A percentile compares a stretch with the other conserved stretches of the same genome.
Conservation (phyloP, 2,888 invertebrate species). For the Parthenolecanium corni region DNA sequence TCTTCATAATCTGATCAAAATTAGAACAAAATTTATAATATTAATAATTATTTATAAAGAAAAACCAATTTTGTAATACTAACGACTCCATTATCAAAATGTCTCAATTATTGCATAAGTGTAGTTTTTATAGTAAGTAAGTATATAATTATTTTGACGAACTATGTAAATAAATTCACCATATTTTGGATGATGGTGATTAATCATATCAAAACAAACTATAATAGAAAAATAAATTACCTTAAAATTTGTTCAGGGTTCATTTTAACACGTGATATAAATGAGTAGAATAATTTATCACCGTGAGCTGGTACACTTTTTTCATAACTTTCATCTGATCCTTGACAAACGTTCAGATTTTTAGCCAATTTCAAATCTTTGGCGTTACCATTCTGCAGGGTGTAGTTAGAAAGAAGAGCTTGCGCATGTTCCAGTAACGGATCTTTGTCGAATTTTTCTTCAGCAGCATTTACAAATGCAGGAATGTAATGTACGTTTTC, state of each 20-base stretch:
- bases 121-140: too few species aligned
- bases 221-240: slow-evolving; percentile 41
- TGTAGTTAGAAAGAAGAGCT: slow-evolving; percentile 31
- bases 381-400: slow-evolving; percentile 28
- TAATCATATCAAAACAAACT: too few species aligned
- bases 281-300: slow-evolving; percentile 69
- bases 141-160: too few species aligned
- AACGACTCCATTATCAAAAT: too few species aligned
- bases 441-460: slow-evolving; percentile 41
- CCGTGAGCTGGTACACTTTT: slow-evolving; percentile 68
- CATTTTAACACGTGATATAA: slow-evolving; percentile 55
- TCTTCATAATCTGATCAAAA: too few species aligned
- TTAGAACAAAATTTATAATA: too few species aligned
- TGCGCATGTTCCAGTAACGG: slow-evolving; percentile 14
- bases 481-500: slow-evolving; percentile 39
- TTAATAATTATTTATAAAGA: too few species aligned
- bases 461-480: slow-evolving; percentile 50
- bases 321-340: slow-evolving; percentile 57
- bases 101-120: too few species aligned
- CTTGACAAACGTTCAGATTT: slow-evolving; percentile 14
- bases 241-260: slow-evolving; percentile 74
- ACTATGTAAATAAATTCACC: too few species aligned
- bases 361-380: slow-evolving; percentile 12
- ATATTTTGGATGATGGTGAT: too few species aligned
- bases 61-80: too few species aligned